Conservation (phyloP, 2,797 vertebrate genomes). For the Tinamus major region DNA sequence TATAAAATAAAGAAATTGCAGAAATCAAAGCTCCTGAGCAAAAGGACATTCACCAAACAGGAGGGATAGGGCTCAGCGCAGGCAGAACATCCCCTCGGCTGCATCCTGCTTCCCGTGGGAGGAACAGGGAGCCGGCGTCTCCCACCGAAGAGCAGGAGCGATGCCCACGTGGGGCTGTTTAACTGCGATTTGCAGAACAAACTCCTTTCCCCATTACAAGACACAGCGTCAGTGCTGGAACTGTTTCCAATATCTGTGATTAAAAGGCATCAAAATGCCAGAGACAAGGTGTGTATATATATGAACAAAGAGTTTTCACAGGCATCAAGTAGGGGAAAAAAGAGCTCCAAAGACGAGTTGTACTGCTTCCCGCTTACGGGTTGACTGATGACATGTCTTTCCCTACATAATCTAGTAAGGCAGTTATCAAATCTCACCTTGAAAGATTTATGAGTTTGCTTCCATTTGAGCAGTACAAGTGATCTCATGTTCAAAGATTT, state of each 20-base stretch:
- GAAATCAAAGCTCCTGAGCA: too few relatives aligned
- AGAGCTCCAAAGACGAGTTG: not conserved
- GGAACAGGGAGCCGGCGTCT: not conserved
- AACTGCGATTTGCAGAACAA: not conserved
- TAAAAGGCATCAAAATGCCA: not conserved
- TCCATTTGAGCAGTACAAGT: not conserved
- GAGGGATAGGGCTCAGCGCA: not conserved
- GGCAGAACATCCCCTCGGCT: not conserved
- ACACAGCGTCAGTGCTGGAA: rapidly evolving
- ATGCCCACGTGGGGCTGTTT: not conserved
- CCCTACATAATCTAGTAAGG: not conserved
- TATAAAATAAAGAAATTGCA: not conserved
- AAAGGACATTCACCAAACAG: not conserved
- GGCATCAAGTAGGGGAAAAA: too few relatives aligned
- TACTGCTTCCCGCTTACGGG: not conserved
- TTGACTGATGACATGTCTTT: not conserved
- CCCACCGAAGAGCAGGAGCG: rapidly evolving
- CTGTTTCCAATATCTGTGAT: not conserved
- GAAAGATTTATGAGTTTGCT: not conserved
- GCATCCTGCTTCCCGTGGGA: not conserved
- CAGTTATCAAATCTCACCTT: constrained; percentile 11
- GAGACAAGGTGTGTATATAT: rapidly evolving
- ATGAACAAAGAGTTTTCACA: not conserved
- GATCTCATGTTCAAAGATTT: not conserved
- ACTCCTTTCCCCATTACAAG: not conserved